A percentile compares a stretch with the other conserved stretches of the same genome.
These are phyloP conservation scores for Ceratothoa steindachneri DNA, from an alignment of 2,888 invertebrate species.

Conservation along the genomic window DNA sequence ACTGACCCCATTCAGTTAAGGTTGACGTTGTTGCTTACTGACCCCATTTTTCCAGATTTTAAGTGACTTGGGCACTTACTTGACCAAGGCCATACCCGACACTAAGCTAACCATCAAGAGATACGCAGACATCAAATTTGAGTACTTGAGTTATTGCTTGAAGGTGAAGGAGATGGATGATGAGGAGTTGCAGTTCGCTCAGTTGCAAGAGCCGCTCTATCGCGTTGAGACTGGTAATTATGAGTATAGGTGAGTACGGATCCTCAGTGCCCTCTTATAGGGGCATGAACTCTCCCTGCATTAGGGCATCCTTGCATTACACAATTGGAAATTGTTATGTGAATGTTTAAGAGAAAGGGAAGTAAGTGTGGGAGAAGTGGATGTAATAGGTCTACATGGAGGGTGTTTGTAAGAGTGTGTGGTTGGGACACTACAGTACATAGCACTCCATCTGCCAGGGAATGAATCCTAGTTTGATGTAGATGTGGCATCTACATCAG, in stretches of 20 bases:
- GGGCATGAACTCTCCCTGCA: background rate
- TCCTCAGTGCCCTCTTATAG: background rate
- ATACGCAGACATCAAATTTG: constrained; percentile 98
- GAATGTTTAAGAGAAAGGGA: background rate
- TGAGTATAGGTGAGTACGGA: constrained; percentile 69
- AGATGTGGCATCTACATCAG: no score
- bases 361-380: no score
- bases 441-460: no score
- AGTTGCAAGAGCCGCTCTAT: constrained; percentile 91
- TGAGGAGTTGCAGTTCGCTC: constrained; percentile 89
- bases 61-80: constrained; percentile 89
- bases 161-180: constrained; percentile 99
- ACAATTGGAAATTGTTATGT: background rate
- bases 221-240: constrained; percentile 99
- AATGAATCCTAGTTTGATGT: no score
- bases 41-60: constrained; percentile 69
- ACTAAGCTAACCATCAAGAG: constrained; percentile 94
- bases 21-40: no score
- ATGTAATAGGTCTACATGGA: no score
- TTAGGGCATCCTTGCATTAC: background rate
- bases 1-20: no score
- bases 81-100: constrained; percentile 96
- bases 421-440: no score
- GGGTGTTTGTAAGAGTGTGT: no score
- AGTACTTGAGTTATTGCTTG: constrained; percentile 95